Conservation (phyloP, 2,888 invertebrate species). For the Campopleginae sp. region DNA sequence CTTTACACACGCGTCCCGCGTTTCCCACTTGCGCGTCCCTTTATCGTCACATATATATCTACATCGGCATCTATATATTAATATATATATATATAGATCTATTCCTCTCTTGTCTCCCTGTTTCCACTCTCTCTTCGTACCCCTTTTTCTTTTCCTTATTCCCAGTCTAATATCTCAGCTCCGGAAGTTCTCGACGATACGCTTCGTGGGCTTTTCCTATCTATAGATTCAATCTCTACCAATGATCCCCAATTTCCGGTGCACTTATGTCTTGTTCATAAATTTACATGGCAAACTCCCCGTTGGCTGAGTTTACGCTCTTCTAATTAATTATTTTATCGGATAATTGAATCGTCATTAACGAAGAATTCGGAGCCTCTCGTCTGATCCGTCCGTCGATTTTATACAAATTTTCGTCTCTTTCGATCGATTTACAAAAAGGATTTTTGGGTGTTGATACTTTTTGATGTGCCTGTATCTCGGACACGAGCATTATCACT, state of each 20-base stretch:
- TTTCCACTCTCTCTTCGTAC: neutral
- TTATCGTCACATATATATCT: conserved; percentile 6
- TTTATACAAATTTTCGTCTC: neutral
- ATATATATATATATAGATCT: conserved; percentile 1
- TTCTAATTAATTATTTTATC: neutral
- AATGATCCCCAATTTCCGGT: conserved; percentile 7
- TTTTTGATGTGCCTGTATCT: neutral
- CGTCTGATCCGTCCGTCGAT: neutral
- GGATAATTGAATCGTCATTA: too few species aligned
- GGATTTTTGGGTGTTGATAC: neutral
- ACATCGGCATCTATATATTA: neutral
- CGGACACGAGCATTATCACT: neutral
- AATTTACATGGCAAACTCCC: neutral
- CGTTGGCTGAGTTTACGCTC: neutral
- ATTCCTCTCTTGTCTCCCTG: neutral
- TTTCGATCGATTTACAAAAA: neutral
- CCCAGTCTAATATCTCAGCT: conserved; percentile 1
- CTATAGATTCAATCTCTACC: neutral
- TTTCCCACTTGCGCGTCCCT: conserved; percentile 53
- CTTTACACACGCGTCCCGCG: conserved; percentile 57
- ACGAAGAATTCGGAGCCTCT: neutral
- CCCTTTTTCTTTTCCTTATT: neutral
- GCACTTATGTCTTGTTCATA: neutral
- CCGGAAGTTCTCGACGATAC: conserved; percentile 22
- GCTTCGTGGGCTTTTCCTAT: neutral